Evolutionary conservation across 2,888 invertebrate species (phyloP).

Genomic region (Pelosia muscerda): DNA sequence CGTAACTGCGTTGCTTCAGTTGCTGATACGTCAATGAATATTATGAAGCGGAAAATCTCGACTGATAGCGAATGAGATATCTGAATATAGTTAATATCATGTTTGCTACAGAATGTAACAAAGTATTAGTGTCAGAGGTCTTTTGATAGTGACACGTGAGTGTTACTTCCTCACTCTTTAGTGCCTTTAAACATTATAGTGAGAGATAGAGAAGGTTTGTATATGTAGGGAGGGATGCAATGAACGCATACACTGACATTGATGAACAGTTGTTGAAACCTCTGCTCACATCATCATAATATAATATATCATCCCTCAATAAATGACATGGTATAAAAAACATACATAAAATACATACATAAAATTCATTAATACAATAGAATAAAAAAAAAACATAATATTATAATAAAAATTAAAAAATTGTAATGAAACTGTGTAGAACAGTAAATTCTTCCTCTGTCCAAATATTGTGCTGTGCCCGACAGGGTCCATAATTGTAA

Average conservation of each 20-base stretch:
- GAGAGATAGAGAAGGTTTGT: neutral
- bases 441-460: no score
- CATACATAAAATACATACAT: no score
- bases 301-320: no score
- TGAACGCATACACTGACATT: neutral
- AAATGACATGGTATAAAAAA: no score
- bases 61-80: neutral
- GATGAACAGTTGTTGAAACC: no score
- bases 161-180: neutral
- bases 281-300: no score
- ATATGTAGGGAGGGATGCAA: neutral
- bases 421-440: no score
- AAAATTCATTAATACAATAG: no score
- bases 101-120: conserved; percentile 1
- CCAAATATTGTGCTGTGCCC: no score
- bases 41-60: conserved; percentile 12
- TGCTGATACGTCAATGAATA: neutral
- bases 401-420: no score
- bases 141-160: conserved; percentile 3
- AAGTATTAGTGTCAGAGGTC: conserved; percentile 11
- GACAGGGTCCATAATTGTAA: no score
- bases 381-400: no score
- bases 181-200: neutral
- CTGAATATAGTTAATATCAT: neutral
- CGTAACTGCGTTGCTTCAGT: neutral